Percentiles rank a stretch among this genome's conserved stretches.
Conservation (phyloP, 2,888 invertebrate genomes). For the Julus scanicus region DNA sequence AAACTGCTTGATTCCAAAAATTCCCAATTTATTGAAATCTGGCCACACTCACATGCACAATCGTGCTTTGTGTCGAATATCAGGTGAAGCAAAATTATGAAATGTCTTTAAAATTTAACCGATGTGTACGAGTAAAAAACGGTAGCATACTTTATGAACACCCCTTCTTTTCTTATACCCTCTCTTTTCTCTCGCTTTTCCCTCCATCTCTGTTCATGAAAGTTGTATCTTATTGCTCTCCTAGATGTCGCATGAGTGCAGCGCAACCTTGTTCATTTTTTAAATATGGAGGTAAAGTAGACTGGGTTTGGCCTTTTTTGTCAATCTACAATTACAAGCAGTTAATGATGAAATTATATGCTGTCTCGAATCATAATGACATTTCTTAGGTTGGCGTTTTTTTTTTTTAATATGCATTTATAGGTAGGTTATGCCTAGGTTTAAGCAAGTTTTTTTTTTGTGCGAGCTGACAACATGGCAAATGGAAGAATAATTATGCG, state of each 20-base stretch:
- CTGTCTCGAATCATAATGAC: neutral
- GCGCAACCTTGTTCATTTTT: neutral
- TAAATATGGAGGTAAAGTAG: constrained; percentile 20
- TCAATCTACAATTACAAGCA: neutral
- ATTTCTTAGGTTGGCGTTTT: neutral
- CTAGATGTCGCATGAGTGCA: constrained; percentile 45
- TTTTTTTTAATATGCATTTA: constrained; percentile 32
- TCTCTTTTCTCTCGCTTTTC: neutral
- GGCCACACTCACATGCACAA: too few relatives aligned
- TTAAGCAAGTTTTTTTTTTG: neutral
- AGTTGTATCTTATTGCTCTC: constrained; percentile 31
- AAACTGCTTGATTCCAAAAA: too few relatives aligned
- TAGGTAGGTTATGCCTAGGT: neutral
- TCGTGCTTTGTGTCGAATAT: too few relatives aligned
- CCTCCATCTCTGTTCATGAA: neutral
- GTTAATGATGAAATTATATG: constrained; percentile 45
- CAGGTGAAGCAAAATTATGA: too few relatives aligned
- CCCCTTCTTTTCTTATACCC: neutral
- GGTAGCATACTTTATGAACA: neutral
- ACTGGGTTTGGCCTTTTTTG: neutral
- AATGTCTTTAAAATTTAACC: too few relatives aligned
- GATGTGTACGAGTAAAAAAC: too few relatives aligned
- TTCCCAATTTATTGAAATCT: too few relatives aligned
- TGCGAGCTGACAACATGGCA: neutral
- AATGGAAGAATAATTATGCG: neutral